These are phyloP conservation scores for Catharus bicknelli DNA, from an alignment of 2,113 vertebrate genomes.

Conservation along the genomic window DNA sequence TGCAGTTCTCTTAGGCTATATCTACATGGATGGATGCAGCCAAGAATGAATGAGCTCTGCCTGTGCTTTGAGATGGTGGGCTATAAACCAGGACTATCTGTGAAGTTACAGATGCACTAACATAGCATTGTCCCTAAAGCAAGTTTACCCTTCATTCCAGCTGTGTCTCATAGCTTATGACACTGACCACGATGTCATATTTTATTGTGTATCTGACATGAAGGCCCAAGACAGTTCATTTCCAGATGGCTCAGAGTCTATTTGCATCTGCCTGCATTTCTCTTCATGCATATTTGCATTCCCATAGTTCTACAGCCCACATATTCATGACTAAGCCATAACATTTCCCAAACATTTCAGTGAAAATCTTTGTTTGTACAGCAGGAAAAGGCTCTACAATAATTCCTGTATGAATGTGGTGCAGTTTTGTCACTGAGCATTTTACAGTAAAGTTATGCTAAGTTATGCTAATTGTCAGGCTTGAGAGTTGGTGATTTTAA, in stretches of 20 bases:
- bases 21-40: neutral
- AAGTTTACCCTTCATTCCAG: neutral
- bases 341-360: neutral
- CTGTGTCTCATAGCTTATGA: neutral
- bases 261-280: neutral
- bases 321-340: neutral
- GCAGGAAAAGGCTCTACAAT: neutral
- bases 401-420: neutral
- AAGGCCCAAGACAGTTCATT: neutral
- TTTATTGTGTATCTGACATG: neutral
- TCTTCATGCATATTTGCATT: neutral
- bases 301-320: neutral
- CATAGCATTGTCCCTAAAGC: neutral
- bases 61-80: neutral
- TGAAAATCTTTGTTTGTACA: neutral
- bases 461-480: constrained; percentile 38
- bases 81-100: neutral
- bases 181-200: neutral
- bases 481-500: constrained; percentile 4
- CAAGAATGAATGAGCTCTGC: neutral
- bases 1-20: neutral
- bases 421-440: neutral
- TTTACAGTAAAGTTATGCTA: constrained; percentile 50
- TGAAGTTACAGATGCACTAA: neutral
- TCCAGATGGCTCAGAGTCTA: neutral